Evolutionary conservation across 2,113 vertebrate species (phyloP), one percentile per base, ranked within the genome.

Genomic region (Salvelinus namaycush): DNA sequence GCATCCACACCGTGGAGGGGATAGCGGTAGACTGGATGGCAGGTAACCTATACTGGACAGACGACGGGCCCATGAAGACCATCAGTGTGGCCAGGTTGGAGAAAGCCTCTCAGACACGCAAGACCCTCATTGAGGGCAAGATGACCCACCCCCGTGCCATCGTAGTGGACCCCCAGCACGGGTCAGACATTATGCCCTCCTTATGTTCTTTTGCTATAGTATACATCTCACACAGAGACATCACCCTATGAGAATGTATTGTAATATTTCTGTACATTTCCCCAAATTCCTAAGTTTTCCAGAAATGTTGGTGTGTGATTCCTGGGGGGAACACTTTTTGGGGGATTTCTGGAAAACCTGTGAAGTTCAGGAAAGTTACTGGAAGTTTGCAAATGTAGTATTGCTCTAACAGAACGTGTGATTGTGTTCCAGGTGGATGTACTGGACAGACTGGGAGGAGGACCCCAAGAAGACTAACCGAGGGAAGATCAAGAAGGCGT

Each of bases 381-480:
- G 26, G 26, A 3, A 13, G 5, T 29, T 51, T 51, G 8, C 49
- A 51, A 16, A 11, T 4, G 0, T 51, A 14, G 11, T 51, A 51
- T 1, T 51, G 12, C 5, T 7, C n/a, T 60, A 60, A 60, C 11
- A 60, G 59, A 22, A 5, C 0, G 18, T 3, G 34, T 51, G 14
- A 18, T n/a, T 77, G 39, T 44, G 0, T 79, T 72, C 68, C 89
- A 99, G 97, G 77, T 98, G 97, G 97, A 97, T 99, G 96, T 99
- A 99, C 89, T 99, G 97, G 97, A 98, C 97, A 0, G 97, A 99
- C 93, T 99, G 97, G 97, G 97, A 98, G 83, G 97, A 99, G 79
- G 97, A 99, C 85, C 97, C 97, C 7, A 97, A 96, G 68, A 97
- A 97, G 69, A 98, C 96, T 88, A 97, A 97, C 84, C 95, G 97